Percentiles rank a stretch among this genome's conserved stretches.
Evolutionary conservation across 2,888 invertebrate genomes (phyloP).

Genomic region (Volucella inflata): DNA sequence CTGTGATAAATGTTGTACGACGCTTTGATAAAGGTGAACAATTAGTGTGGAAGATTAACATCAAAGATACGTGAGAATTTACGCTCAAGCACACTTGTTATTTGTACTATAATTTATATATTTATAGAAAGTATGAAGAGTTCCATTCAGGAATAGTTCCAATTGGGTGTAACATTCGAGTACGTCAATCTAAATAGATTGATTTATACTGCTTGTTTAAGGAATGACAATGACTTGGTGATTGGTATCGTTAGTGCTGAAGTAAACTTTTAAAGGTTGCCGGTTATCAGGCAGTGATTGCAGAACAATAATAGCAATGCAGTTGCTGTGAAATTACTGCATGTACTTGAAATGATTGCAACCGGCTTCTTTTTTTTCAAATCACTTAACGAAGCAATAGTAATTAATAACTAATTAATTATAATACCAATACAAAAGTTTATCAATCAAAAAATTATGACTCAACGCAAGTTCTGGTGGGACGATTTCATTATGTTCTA

Average conservation of each 20-base stretch:
- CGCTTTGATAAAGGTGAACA: constrained; percentile 10
- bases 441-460: too few relatives aligned
- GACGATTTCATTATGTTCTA: too few relatives aligned
- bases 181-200: too few relatives aligned
- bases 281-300: not conserved
- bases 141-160: not conserved
- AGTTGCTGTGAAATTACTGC: not conserved
- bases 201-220: not conserved
- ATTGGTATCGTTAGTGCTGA: not conserved
- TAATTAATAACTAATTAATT: too few relatives aligned
- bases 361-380: too few relatives aligned
- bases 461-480: too few relatives aligned
- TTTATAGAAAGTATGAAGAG: not conserved
- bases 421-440: too few relatives aligned
- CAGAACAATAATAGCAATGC: not conserved
- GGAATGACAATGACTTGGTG: not conserved
- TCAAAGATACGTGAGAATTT: constrained; percentile 25
- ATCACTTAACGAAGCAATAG: too few relatives aligned
- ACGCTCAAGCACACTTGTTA: not conserved
- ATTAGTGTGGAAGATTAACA: constrained; percentile 9
- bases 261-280: not conserved
- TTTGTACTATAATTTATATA: not conserved
- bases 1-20: constrained; percentile 19
- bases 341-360: constrained; percentile 12
- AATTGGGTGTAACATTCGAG: too few relatives aligned